Base-by-base conservation (phyloP, 2,797 vertebrate species). In the Pampus argenteus region DNA sequence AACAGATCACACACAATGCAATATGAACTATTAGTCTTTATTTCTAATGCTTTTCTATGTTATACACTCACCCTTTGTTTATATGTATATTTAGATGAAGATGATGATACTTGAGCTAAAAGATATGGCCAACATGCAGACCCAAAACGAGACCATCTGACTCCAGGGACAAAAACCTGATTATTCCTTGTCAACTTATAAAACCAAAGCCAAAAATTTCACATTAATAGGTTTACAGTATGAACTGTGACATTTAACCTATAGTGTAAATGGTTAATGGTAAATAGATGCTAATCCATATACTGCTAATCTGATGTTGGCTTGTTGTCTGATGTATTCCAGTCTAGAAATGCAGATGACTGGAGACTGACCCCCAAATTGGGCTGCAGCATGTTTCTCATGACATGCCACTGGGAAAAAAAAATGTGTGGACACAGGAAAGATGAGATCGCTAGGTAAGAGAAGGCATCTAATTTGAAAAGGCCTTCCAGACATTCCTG, bases 401-500 rank as follows among this genome's bases (percentile, higher is more conserved):
- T 45, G 57, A 51, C 29, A 58, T 28, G 6, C 3, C 8, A 22
- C 18, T 55, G 25, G 26, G 29, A 9, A 17, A 49, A 14, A 68
- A 55, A 56, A 42, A 45, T 23, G 26, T 11, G 31, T 56, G 71
- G 61, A 45, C 47, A 40, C 11, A 22, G 54, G 40, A 51, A 40
- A 63, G 50, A 48, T 2, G 6, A 31, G 49, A 50, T 78, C 55
- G 71, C 29, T 48, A 48, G 47, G 56, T 59, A 44, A 23, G 17
- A 71, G 36, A 59, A 44, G 18, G 44, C 25, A 22, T 56, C 50
- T 57, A 5, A 5, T 78, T 45, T 45, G 50, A 17, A 47, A 54
- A 65, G 54, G 29, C 68, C 71, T 72, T 36, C 66, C 56, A 66
- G 79, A 75, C 65, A 65, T 7, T 59, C 29, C 52, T 54, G 40